Percentiles rank a stretch among this genome's conserved stretches.
Evolutionary conservation across 2,797 vertebrate species (phyloP).

Genomic region (Muraenolepis orangiensis): DNA sequence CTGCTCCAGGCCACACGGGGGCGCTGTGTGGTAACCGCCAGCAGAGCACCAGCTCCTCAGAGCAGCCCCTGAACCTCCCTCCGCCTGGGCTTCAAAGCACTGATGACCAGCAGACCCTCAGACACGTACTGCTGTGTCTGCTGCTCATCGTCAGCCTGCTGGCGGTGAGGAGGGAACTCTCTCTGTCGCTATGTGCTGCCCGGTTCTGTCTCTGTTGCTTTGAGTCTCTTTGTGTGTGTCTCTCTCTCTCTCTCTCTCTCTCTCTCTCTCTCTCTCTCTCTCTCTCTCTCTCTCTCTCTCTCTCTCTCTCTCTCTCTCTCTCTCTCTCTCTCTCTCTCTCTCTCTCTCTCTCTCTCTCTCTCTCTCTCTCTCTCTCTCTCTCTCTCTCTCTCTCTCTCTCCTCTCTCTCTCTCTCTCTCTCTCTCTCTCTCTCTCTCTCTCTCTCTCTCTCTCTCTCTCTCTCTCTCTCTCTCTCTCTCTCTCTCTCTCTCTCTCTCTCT

Average conservation of each 20-base stretch:
- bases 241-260: not conserved
- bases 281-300: not conserved
- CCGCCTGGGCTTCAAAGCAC: conserved; percentile 70
- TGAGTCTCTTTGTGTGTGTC: conserved; percentile 1
- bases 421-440: not conserved
- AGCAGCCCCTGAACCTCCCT: conserved; percentile 79
- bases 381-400: not conserved
- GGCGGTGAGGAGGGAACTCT: conserved; percentile 72
- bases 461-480: no score
- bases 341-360: not conserved
- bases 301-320: not conserved
- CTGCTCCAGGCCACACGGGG: conserved; percentile 73
- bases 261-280: not conserved
- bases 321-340: not conserved
- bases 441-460: not conserved
- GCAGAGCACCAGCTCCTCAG: conserved; percentile 39
- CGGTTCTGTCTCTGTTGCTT: no score
- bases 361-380: not conserved
- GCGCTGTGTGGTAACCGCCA: conserved; percentile 70
- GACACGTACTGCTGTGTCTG: conserved; percentile 89
- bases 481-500: not conserved
- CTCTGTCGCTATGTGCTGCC: not conserved
- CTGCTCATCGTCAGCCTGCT: conserved; percentile 90
- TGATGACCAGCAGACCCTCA: conserved; percentile 83
- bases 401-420: not conserved